Evolutionary conservation across 2,113 vertebrate genomes (phyloP).

Genomic region (Dicaeum eximium): DNA sequence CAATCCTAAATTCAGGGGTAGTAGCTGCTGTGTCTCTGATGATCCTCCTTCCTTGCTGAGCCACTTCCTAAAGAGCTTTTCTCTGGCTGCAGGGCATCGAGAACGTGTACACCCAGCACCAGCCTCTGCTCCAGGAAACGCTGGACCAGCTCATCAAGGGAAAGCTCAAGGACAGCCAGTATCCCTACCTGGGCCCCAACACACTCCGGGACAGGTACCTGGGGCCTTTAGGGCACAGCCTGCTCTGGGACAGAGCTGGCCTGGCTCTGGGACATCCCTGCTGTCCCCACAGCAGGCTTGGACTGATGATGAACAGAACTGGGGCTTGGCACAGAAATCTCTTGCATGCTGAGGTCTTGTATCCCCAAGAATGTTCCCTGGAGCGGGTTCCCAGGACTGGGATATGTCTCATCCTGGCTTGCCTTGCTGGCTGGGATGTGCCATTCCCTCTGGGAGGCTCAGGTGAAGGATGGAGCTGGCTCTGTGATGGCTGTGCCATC

Average conservation of each 20-base stretch:
- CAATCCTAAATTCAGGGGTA: neutral
- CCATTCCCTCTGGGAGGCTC: neutral
- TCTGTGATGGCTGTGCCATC: neutral
- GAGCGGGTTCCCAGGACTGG: neutral
- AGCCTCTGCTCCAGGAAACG: conserved; percentile 90
- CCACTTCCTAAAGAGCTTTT: neutral
- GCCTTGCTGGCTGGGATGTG: neutral
- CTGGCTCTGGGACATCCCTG: neutral
- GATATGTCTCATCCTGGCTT: neutral
- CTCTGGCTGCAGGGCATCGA: conserved; percentile 82
- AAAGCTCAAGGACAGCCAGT: conserved; percentile 89
- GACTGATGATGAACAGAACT: neutral
- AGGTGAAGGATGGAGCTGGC: neutral
- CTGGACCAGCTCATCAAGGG: conserved; percentile 96
- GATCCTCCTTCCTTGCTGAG: neutral
- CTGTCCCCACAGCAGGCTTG: neutral
- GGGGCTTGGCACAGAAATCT: neutral
- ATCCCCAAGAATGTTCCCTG: neutral
- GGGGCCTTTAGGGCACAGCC: neutral
- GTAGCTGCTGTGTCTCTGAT: neutral
- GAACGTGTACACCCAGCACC: conserved; percentile 95
- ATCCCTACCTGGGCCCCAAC: conserved; percentile 92
- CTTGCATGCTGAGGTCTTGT: neutral
- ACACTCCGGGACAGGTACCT: conserved; percentile 78
- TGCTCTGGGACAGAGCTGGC: neutral